Base-by-base conservation (phyloP, 1,140 invertebrate genomes). In the Chlorops oryzae region DNA sequence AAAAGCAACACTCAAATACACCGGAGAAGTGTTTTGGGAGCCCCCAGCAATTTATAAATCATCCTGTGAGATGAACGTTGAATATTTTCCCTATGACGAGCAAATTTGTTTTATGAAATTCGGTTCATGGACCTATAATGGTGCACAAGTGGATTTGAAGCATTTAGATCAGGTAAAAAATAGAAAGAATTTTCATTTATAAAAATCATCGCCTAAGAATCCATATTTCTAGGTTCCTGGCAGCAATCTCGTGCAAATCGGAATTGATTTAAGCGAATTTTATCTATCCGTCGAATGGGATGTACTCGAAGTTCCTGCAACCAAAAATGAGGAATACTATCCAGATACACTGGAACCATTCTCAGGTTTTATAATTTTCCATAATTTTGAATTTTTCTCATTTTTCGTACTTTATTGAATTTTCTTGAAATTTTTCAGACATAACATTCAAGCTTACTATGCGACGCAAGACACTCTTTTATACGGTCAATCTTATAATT, bases 1-100 rank as follows among this genome's bases (percentile, higher is more conserved):
- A 3, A 97, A 97, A 75, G 94, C 92, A 1, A 95, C 89, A 3
- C 74, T 95, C 0, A 87, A 88, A 57, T 89, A 87, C 59, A 91
- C 85, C 0, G 92, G 94, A 0, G 88, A 92, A 72, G 90, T 96
- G 12, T 82, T 85, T 40, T 98, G 95, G 96, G 94, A 95, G 70
- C 96, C 96, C 0, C 96, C 96, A 1, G 96, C 95, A 0, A 98
- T 99, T 74, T 99, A 98, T 76, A 98, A 98, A 74, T 96, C 92
- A 21, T 97, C 92, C 0, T 98, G 96, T 64, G 87, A 93, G 72
- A 95, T 95, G 55, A 89, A 91, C 65, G 87, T 98, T 0, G 89
- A 98, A 70, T 98, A 93, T 75, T 98, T 95, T 67, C 91, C 91
- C 1, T 96, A 94, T 63, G 91, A 96, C 67, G 87, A 91, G 59